These are phyloP conservation scores for Allolobophora icterica DNA, from an alignment of 2,888 invertebrate species.

Conservation along the genomic window DNA sequence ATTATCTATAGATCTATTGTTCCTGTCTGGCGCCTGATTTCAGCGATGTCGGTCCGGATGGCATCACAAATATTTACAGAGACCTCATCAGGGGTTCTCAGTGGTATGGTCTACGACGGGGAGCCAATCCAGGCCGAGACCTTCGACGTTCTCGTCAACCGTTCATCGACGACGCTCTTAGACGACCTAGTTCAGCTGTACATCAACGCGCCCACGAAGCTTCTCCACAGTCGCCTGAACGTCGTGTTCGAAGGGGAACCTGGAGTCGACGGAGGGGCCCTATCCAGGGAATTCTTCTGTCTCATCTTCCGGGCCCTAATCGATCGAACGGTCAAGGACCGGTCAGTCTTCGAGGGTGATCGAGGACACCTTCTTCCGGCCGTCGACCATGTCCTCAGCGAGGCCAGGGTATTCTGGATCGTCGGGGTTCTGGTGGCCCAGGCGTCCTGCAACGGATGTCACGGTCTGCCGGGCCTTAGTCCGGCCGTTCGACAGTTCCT, in stretches of 20 bases:
- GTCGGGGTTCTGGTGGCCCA: not conserved
- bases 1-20: too few relatives aligned
- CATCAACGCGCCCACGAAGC: not conserved
- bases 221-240: constrained; percentile 20
- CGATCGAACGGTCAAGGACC: constrained; percentile 19
- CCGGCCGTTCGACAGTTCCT: constrained; percentile 20
- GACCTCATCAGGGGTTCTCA: not conserved
- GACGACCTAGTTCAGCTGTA: constrained; percentile 13
- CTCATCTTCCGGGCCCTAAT: not conserved
- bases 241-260: constrained; percentile 18
- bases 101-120: not conserved
- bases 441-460: constrained; percentile 7
- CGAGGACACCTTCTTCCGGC: constrained; percentile 13
- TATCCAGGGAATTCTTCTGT: constrained; percentile 25
- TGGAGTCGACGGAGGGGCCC: constrained; percentile 10
- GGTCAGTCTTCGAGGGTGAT: constrained; percentile 2
- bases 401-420: not conserved
- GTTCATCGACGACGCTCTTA: not conserved
- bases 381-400: constrained; percentile 24
- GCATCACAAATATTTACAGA: not conserved
- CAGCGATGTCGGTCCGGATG: not conserved
- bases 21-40: not conserved
- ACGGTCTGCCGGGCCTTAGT: not conserved
- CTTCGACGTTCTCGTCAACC: not conserved
- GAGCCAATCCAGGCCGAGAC: not conserved